Conservation (phyloP, 2,113 vertebrate species). For the Petaurus breviceps region DNA sequence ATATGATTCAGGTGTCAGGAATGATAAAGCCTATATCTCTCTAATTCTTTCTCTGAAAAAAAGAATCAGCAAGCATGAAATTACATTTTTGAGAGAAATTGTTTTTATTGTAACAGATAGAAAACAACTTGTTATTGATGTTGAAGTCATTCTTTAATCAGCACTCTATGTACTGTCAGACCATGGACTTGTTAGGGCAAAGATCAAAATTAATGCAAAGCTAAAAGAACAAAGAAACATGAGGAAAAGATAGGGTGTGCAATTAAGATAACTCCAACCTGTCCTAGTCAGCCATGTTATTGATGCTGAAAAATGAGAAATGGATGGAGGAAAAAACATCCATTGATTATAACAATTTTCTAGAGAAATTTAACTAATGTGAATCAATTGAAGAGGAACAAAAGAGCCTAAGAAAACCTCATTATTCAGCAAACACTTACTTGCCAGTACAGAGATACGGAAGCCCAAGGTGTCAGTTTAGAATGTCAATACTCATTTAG, state of each 20-base stretch:
- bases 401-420: neutral
- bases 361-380: neutral
- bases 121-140: neutral
- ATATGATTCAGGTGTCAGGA: neutral
- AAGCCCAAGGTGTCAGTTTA: neutral
- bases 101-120: neutral
- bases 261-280: neutral
- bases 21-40: neutral
- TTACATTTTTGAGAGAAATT: neutral
- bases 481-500: neutral
- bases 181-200: neutral
- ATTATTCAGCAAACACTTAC: neutral
- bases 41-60: neutral
- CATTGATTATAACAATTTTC: neutral
- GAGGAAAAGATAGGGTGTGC: neutral
- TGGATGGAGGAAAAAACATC: neutral
- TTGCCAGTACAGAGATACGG: neutral
- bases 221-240: neutral
- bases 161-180: neutral
- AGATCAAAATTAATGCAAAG: neutral
- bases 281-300: neutral
- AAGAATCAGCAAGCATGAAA: neutral
- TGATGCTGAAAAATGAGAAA: neutral
- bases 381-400: neutral
- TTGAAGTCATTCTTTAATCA: neutral